Evolutionary conservation across 2,113 vertebrate species (phyloP).

Genomic region (Anas platyrhynchos): DNA sequence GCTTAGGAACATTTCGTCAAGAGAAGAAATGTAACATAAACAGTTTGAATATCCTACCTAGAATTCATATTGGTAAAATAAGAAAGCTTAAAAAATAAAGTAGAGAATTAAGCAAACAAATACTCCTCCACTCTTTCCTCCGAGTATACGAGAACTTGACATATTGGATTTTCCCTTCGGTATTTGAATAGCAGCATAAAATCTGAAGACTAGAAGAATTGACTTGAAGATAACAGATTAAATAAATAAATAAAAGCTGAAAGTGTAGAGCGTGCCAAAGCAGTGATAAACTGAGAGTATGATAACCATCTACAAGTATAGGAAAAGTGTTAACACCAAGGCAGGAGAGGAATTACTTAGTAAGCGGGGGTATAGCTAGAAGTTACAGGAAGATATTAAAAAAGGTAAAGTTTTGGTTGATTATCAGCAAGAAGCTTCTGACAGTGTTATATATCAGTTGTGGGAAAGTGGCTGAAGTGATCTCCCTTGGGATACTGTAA

Average conservation of each 20-base stretch:
- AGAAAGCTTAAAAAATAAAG: background rate
- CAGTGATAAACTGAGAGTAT: constrained; percentile 15
- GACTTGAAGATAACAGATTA: constrained; percentile 11
- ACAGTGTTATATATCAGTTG: constrained; percentile 10
- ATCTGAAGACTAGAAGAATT: background rate
- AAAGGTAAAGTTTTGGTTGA: constrained; percentile 22
- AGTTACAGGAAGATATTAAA: constrained; percentile 25
- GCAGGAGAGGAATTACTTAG: constrained; percentile 18
- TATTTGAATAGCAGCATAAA: background rate
- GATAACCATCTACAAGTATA: constrained; percentile 59
- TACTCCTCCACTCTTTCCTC: background rate
- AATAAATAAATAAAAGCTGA: background rate
- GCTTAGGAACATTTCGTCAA: background rate
- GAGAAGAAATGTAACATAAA: background rate
- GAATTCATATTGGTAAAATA: background rate
- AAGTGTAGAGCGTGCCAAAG: background rate
- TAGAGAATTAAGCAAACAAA: background rate
- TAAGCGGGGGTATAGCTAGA: background rate
- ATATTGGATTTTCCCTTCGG: background rate
- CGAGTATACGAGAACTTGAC: background rate
- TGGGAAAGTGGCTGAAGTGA: background rate
- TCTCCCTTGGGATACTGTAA: background rate
- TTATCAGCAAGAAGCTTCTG: constrained; percentile 19
- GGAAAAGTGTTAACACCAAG: constrained; percentile 24
- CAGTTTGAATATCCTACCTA: background rate